These are phyloP conservation scores for Hyposoter dolosus DNA, from an alignment of 2,888 invertebrate species.

Conservation along the genomic window DNA sequence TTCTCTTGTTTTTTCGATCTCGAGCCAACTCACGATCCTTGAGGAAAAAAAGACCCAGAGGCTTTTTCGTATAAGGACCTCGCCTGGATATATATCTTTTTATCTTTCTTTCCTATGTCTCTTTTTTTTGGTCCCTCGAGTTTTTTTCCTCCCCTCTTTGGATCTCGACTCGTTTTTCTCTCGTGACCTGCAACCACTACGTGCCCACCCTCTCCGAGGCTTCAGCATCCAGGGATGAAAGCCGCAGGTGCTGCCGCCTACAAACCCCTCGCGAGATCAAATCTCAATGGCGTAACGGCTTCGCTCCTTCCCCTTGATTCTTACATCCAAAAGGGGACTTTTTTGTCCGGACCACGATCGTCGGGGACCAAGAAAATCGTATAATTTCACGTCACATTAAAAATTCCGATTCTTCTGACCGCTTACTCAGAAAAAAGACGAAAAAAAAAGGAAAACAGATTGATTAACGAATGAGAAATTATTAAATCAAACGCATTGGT, in stretches of 20 bases:
- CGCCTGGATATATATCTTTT: slow-evolving; percentile 59
- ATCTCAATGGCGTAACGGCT: slow-evolving; percentile 72
- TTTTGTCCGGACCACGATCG: background rate
- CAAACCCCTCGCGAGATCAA: slow-evolving; percentile 73
- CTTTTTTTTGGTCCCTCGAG: slow-evolving; percentile 62
- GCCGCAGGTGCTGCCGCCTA: slow-evolving; percentile 80
- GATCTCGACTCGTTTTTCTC: slow-evolving; percentile 68
- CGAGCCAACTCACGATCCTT: slow-evolving; percentile 58
- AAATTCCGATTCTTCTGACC: background rate
- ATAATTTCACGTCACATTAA: background rate
- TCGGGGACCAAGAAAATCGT: background rate
- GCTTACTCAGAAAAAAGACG: background rate
- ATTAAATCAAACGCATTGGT: background rate
- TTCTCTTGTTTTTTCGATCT: slow-evolving; percentile 14
- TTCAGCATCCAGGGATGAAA: slow-evolving; percentile 77
- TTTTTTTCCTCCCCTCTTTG: slow-evolving; percentile 49
- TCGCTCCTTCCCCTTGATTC: background rate
- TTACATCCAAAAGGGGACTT: background rate
- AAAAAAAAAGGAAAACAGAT: background rate
- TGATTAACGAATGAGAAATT: background rate
- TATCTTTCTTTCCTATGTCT: slow-evolving; percentile 55
- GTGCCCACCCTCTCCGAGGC: slow-evolving; percentile 67
- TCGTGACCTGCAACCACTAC: slow-evolving; percentile 73
- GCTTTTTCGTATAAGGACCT: slow-evolving; percentile 65
- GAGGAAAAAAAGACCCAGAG: slow-evolving; percentile 58